Evolutionary conservation across 2,888 invertebrate genomes (phyloP).

Genomic region (Oscheius myriophilus): DNA sequence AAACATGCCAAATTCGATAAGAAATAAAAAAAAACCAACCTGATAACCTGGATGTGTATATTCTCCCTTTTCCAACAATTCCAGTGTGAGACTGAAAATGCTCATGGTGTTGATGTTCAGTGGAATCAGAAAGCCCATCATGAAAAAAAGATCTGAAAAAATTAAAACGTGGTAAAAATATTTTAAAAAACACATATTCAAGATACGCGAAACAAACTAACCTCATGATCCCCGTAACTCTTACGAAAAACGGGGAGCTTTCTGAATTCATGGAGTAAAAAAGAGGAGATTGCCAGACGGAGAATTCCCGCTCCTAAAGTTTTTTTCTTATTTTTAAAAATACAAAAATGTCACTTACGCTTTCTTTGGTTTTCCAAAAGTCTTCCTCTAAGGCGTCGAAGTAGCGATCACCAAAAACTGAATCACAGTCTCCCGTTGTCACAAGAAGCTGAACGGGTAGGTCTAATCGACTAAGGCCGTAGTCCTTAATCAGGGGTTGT

Average conservation of each 20-base stretch:
- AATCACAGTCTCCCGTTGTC: constrained; percentile 66
- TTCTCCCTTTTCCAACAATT: constrained; percentile 59
- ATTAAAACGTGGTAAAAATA: background rate
- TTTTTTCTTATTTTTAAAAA: background rate
- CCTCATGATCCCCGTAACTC: constrained; percentile 58
- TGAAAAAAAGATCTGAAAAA: constrained; percentile 56
- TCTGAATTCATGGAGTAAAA: constrained; percentile 64
- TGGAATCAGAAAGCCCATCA: constrained; percentile 66
- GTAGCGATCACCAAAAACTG: constrained; percentile 61
- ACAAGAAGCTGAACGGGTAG: constrained; percentile 58
- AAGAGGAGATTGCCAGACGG: constrained; percentile 66
- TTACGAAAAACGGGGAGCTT: constrained; percentile 63
- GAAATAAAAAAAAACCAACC: too few relatives aligned
- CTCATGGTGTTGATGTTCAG: constrained; percentile 67
- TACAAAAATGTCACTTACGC: constrained; percentile 23
- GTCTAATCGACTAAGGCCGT: constrained; percentile 45
- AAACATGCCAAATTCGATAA: too few relatives aligned
- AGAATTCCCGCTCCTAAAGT: constrained; percentile 47
- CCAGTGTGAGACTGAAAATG: constrained; percentile 60
- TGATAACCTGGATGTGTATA: constrained; percentile 63
- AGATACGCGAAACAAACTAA: too few relatives aligned
- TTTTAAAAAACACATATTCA: constrained; percentile 8
- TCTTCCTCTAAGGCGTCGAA: constrained; percentile 65
- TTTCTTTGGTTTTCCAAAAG: constrained; percentile 53
- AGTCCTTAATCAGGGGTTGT: constrained; percentile 30